Conservation (phyloP, 2,113 vertebrate genomes). For the Apodemus speciosus region DNA sequence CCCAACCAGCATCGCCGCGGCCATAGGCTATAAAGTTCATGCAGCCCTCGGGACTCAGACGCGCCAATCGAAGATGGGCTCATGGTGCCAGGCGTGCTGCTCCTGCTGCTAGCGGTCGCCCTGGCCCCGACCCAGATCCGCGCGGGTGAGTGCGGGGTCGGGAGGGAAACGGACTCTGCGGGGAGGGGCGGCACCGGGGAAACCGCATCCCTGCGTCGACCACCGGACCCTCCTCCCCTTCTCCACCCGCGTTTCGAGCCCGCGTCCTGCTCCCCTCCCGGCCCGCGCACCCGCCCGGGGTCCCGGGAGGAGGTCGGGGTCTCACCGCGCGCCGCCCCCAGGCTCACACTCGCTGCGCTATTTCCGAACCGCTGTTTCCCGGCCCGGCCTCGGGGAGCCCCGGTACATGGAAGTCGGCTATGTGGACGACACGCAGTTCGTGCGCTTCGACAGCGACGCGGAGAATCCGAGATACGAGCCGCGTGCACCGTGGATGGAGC, state of each 20-base stretch:
- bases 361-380: neutral
- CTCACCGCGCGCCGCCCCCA: neutral
- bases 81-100: too few relatives aligned
- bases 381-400: neutral
- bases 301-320: accelerated
- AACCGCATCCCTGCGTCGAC: neutral
- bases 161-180: too few relatives aligned
- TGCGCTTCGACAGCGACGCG: neutral
- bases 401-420: accelerated
- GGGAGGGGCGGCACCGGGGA: neutral
- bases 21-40: neutral
- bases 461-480: neutral
- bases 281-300: neutral
- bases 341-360: conserved; percentile 11
- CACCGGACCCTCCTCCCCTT: neutral
- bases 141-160: too few relatives aligned
- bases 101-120: too few relatives aligned
- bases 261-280: neutral
- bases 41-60: neutral
- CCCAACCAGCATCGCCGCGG: too few relatives aligned
- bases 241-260: neutral
- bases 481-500: neutral
- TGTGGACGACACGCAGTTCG: neutral
- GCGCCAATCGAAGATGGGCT: neutral
- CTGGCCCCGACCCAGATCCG: too few relatives aligned